Base-by-base conservation (phyloP, 2,888 invertebrate genomes). In the Sarcophaga carnaria region DNA sequence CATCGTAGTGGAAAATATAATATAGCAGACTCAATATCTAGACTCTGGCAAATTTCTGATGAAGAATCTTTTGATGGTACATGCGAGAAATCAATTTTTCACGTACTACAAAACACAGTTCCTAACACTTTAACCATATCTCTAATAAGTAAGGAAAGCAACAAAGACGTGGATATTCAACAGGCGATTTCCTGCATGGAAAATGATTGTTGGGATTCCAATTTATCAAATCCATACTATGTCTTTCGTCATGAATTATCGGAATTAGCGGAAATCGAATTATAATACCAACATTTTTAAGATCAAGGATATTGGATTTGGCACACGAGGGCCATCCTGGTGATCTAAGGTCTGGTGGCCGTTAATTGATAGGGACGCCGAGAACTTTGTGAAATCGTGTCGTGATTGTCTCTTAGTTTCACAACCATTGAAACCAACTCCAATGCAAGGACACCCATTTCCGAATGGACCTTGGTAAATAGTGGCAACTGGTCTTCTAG, bases 301-400 rank as follows among this genome's bases (percentile, higher is more conserved):
- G 49, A 14, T 14, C 49, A 49, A 49, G 3, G 49, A 14, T 49
- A 14, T 14, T 49, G 14, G 14, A 49, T 11, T 78, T 90, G 60
- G 90, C 90, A 4, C 91, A 91, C 86, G 89, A 91, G 83, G 91
- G 92, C 84, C 92, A 93, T 63, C 81, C 79, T 3, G 83, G 79
- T 5, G 86, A 10, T 54, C 54, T 17, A 54, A 12, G 17, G 14
- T 54, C 45, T 84, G 79, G 59, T 62, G 37, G 72, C 74, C 62
- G 1, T 45, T 47, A 64, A 85, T 85, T 17, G 85, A 85, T 70
- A 59, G 20, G 25, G 45, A 85, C 11, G 69, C 64, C 14, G 78
- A 82, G 49, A 63, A n/a, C 12, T 80, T 62, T 66, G 60, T 83
- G 11, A 85, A 69, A 63, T 12, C 62, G 1, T 85, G 80, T 17